Evolutionary conservation across 2,113 vertebrate species (phyloP), one percentile per base, ranked within the genome.

Genomic region (Microcebus lehilahytsara): DNA sequence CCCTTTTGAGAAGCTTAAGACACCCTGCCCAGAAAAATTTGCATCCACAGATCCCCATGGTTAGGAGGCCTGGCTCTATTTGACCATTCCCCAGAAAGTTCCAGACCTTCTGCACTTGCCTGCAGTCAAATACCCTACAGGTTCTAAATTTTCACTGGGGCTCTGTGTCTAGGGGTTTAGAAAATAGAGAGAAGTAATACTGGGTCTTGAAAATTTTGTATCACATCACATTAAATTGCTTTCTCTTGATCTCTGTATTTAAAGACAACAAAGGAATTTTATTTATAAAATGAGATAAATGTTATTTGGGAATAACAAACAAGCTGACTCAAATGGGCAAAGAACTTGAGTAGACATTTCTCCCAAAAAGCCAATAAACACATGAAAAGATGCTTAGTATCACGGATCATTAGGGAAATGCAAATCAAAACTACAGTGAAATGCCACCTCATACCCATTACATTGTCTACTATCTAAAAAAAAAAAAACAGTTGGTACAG

Each of bases 201-300:
- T 53, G 6, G 27, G 64, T 95, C 90, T 79, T 87, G 80, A 72
- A 95, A 94, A 53, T 20, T 81, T 64, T 51, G 1, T 66, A 37
- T 89, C 42, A 49, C 12, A 46, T 94, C 58, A 71, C 40, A 85
- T 79, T 94, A 32, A 72, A 71, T 95, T 79, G 17, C 40, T 32
- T 78, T 58, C 46, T 74, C 87, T 75, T 91, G 3, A 88, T 74
- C 46, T 97, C 84, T 91, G 8, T 85, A 53, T 69, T 78, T 89
- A 93, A 95, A 91, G 74, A 56, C 75, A 9, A 69, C n/a, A 71
- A 71, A 56, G 22, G 56, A 84, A 78, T 91, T 92, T 71, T 88
- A 46, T 78, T 85, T 67, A 37, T 32, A 92, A 71, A 84, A 85
- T 23, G 40, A 71, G 11, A 25, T 56, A 64, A 83, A 95, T 91